Evolutionary conservation across 2,113 vertebrate species (phyloP).

Genomic region (rat (Rattus norvegicus)): GRCr8 NC_086039.1:82043001-82043500

Average conservation of each 20-base stretch:
- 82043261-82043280: slow-evolving; percentile 38
- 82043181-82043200: background rate
- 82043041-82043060: background rate
- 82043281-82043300: background rate
- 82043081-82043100: background rate
- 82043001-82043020: background rate
- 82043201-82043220: slow-evolving; percentile 5
- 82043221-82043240: slow-evolving; percentile 2
- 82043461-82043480: slow-evolving; percentile 36
- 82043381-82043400: slow-evolving; percentile 36
- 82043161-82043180: slow-evolving; percentile 1
- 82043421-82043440: slow-evolving; percentile 2
- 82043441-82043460: slow-evolving; percentile 10
- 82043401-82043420: slow-evolving; percentile 30
- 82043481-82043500: background rate
- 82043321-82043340: slow-evolving; percentile 20
- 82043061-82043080: slow-evolving; percentile 49
- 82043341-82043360: background rate
- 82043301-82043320: background rate
- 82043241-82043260: slow-evolving; percentile 6
- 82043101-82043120: slow-evolving; percentile 43
- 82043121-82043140: slow-evolving; percentile 12
- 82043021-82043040: slow-evolving; percentile 36
- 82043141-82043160: slow-evolving; percentile 38
- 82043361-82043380: slow-evolving; percentile 8